Evolutionary conservation across 2,113 vertebrate genomes (phyloP).

Genomic region (Crotalus helleri): DNA sequence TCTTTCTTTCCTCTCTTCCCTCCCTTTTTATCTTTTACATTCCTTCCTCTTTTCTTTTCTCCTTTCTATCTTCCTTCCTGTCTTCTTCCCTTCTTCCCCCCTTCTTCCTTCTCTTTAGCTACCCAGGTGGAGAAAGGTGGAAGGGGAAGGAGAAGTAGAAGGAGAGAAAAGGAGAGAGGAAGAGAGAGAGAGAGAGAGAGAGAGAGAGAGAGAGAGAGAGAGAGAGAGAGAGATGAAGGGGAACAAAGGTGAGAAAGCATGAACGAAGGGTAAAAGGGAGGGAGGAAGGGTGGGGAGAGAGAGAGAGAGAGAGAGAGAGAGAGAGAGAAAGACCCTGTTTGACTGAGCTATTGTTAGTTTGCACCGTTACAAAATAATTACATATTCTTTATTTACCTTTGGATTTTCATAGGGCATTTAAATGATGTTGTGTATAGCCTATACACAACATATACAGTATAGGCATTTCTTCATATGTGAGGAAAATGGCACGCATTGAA

Average conservation of each 20-base stretch:
- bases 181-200: background rate
- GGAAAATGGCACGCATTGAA: conserved; percentile 47
- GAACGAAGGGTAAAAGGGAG: no score
- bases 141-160: background rate
- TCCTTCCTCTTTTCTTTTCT: no score
- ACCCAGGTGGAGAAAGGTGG: background rate
- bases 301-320: no score
- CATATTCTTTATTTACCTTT: conserved; percentile 21
- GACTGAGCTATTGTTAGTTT: conserved; percentile 9
- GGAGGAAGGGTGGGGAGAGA: no score
- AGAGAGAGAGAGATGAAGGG: background rate
- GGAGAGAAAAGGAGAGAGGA: background rate
- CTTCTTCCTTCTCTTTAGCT: background rate
- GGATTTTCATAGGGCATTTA: conserved; percentile 43
- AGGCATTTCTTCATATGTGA: conserved; percentile 44
- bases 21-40: background rate
- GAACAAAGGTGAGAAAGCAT: no score
- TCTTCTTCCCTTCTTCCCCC: no score
- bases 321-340: background rate
- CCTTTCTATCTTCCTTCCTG: background rate
- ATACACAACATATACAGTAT: no score
- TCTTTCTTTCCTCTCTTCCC: background rate
- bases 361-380: conserved; percentile 26
- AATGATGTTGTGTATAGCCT: conserved; percentile 44
- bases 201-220: background rate